Base-by-base conservation (phyloP, 2,888 invertebrate species). In the Orgyia antiqua region DNA sequence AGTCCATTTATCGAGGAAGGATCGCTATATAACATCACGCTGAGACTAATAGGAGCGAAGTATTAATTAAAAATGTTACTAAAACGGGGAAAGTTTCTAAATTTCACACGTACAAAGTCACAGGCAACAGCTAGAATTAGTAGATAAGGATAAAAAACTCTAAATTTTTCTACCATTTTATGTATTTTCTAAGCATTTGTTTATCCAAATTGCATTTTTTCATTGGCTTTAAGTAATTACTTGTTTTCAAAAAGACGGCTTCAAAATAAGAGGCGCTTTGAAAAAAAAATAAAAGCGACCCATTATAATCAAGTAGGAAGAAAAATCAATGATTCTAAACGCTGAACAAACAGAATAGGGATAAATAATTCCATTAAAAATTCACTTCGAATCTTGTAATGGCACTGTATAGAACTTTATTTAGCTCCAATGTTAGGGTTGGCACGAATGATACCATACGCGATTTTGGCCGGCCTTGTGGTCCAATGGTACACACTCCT, bases 321-420 rank as follows among this genome's bases (percentile, higher is more conserved):
- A 13, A 17, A 30, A 11, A 26, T 29, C 20, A 27, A 12, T 4
- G 24, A 24, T 3, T 23, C 6, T 11, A 2, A 26, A 29, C 13
- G 13, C 10, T 23, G 24, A 39, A 31, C 37, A 31, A 21, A 31
- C 13, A 9, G 9, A 24, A 8, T 12, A 9, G 2, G 11, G 3
- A 27, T 36, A 34, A 31, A 38, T 36, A 35, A 45, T 33, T 35
- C 33, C 4, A 41, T 39, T 27, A 31, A 44, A 43, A 34, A 45
- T 34, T 36, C 33, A 45, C 33, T 23, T 19, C 6, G 17, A 30
- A 35, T 34, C 39, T 42, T 37, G 27, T 33, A 37, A 51, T 32
- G 24, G 32, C 10, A 20, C 10, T 29, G 17, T 27, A 40, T 36
- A 27, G 31, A 45, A 48, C 35, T 52, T 45, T 42, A 38, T 45